Evolutionary conservation across 2,797 vertebrate genomes (phyloP).

Genomic region (Chaenodraco wilsoni): DNA sequence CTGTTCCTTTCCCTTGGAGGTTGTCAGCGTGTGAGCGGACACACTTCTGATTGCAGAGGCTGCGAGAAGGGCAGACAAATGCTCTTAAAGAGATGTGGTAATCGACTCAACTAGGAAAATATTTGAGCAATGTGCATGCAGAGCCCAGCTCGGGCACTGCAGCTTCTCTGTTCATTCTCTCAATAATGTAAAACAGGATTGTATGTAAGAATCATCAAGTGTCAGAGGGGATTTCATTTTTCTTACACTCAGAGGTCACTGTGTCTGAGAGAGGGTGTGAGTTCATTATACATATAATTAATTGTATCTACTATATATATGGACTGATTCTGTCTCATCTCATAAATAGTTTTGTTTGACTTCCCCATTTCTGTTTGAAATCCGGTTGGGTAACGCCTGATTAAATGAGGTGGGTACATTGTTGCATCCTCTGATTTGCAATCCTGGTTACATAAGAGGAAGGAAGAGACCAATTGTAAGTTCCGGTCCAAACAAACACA

Average conservation of each 20-base stretch:
- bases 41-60: constrained; percentile 14
- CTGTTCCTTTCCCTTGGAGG: constrained; percentile 31
- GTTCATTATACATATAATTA: neutral
- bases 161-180: constrained; percentile 68
- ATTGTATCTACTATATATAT: neutral
- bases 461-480: neutral
- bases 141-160: constrained; percentile 71
- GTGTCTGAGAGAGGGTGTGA: neutral
- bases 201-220: constrained; percentile 25
- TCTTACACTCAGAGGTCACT: constrained; percentile 15
- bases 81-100: constrained; percentile 70
- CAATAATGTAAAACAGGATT: constrained; percentile 49
- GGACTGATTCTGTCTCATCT: neutral
- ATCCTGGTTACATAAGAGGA: constrained; percentile 28
- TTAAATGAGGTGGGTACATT: neutral
- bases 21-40: constrained; percentile 15
- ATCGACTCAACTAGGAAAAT: constrained; percentile 80
- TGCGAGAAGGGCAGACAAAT: constrained; percentile 54
- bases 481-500: neutral
- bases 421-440: constrained; percentile 29
- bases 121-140: constrained; percentile 78
- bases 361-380: constrained; percentile 22
- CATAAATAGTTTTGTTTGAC: constrained; percentile 2
- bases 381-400: constrained; percentile 11
- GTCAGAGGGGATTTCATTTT: constrained; percentile 45